Base-by-base conservation (phyloP, 2,888 invertebrate species). In the Petrolisthes manimaculis region DNA sequence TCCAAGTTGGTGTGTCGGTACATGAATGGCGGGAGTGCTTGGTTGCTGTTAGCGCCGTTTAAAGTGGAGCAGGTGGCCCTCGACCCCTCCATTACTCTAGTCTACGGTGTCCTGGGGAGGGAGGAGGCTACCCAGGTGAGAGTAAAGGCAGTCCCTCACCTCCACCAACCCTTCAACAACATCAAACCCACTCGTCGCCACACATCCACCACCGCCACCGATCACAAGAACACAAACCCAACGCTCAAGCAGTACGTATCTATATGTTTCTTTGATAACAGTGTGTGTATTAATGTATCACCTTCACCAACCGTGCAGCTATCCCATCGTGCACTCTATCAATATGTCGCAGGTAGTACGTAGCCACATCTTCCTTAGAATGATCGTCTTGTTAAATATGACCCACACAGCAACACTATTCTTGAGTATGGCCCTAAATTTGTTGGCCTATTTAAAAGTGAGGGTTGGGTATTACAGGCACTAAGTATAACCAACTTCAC, bases 41-140 rank as follows among this genome's bases (percentile, higher is more conserved):
- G 89, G 89, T 78, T 89, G 8, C 54, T 77, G 24, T 71, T 89
- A 69, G 89, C 82, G 5, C 89, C 89, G 54, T 83, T 89, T 51
- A 89, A 85, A 78, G 85, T 86, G 69, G 89, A 89, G 51, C 84
- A 79, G 24, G 51, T 86, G n/a, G 69, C 85, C 69, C 83, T 78
- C 9, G 89, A 89, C 71, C 89, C 89, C 5, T 82, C 82, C 61
- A 89, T 89, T 67, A 51, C 71, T 9, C 37, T 89, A 4, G 71
- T 89, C 18, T 86, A 89, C 71, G 89, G 85, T n/a, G 79, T 89
- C 56, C 51, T 89, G 51, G 85, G 77, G 37, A 78, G 77, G 8
- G n/a, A 74, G 55, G 89, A 83, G 51, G 69, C 83, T 18, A 51
- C 18, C 6, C 14, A 83, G 18, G 67, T 89, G 82, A 89, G 53